Base-by-base conservation (phyloP, 2,113 vertebrate species). In the Coryphaenoides rupestris region DNA sequence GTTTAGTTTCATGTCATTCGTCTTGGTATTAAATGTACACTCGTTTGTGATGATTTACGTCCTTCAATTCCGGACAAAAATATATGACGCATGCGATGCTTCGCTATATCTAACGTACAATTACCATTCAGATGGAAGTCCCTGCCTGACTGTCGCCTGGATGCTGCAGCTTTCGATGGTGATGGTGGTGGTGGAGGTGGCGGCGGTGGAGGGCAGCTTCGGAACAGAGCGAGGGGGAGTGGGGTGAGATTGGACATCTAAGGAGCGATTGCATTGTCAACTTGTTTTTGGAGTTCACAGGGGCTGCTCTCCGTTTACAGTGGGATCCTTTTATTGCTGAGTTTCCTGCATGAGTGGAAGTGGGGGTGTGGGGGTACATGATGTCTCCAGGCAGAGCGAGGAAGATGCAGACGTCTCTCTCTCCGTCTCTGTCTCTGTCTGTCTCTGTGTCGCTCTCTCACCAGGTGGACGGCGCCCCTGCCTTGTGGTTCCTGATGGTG, bases 401-500 rank as follows among this genome's bases (percentile, higher is more conserved):
- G 71, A 47, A 17, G 47, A 50, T 16, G n/a, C 15, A 50, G 53
- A 21, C 0, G 17, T 65, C 57, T 57, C 73, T 72, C 13, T 16
- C 54, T 46, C 0, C 50, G 12, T 65, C n/a, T 69, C 74, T 95
- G n/a, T n/a, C n/a, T n/a, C n/a, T n/a, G n/a, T n/a, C 22, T 0
- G 16, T 65, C 57, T 58, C 73, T 72, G 14, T 17, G 57, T 49
- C 0, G 52, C 10, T 63, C 5, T 68, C 74, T 95, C 93, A 99
- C 97, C 96, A 98, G 24, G 96, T 94, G 73, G 96, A 95, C 60
- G 94, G 95, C 66, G 91, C 93, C 69, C 93, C 93, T 40, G 90
- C 91, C 77, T 95, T 95, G 88, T 93, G 95, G 92, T 94, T 96
- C 86, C 95, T 93, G 65, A 99, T 94, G 0, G 97, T 99, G 86